These are phyloP conservation scores for Zaprionus nigranus DNA, from an alignment of 1,140 invertebrate species.

Conservation along the genomic window DNA sequence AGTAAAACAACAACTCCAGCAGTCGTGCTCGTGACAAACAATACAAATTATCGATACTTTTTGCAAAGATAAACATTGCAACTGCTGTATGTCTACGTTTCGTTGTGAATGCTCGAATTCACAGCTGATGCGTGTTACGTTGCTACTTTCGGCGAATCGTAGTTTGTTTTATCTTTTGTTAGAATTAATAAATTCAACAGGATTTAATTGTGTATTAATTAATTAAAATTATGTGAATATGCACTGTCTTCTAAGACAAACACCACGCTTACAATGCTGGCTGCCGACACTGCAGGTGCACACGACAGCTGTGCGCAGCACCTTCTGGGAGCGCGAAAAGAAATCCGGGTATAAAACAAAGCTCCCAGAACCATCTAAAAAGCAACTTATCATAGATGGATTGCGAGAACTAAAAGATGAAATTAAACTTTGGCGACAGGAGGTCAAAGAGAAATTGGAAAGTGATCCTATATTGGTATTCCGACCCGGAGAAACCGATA, in stretches of 20 bases:
- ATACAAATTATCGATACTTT: background rate
- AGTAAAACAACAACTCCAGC: conserved; percentile 35
- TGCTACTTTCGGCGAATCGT: conserved; percentile 15
- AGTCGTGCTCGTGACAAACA: background rate
- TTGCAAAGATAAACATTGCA: background rate
- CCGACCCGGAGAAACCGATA: conserved; percentile 88
- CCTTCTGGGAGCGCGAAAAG: conserved; percentile 87
- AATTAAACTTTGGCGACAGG: conserved; percentile 88
- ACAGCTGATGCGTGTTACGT: conserved; percentile 74
- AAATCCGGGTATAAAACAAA: conserved; percentile 88
- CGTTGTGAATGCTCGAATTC: conserved; percentile 22
- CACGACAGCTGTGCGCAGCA: conserved; percentile 64
- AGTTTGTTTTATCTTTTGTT: conserved; percentile 18
- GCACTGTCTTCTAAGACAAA: conserved; percentile 56
- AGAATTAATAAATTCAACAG: background rate
- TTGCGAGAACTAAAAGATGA: conserved; percentile 88
- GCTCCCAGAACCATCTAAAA: conserved; percentile 84
- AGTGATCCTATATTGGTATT: conserved; percentile 87
- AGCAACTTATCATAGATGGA: conserved; percentile 86
- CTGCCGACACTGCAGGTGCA: conserved; percentile 54
- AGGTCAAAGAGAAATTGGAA: conserved; percentile 88
- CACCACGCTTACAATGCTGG: conserved; percentile 43
- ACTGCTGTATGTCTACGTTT: background rate
- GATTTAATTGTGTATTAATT: background rate
- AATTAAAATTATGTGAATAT: conserved; percentile 45